These are phyloP conservation scores for Campoplex nolae DNA, from an alignment of 2,888 invertebrate species.

Conservation along the genomic window DNA sequence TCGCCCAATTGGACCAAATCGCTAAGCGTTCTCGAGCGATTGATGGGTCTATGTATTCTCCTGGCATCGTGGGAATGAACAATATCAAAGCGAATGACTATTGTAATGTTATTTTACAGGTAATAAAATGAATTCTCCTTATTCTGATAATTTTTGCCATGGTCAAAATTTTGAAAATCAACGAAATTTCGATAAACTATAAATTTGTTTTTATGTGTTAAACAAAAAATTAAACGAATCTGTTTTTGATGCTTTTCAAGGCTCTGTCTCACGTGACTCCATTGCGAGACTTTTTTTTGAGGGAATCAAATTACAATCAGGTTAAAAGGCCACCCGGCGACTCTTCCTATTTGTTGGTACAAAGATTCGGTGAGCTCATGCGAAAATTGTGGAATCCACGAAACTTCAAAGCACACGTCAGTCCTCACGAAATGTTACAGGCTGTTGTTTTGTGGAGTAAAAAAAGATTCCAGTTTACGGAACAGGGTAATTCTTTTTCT, in stretches of 20 bases:
- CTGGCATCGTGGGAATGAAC: constrained; percentile 98
- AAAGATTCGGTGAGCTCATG: constrained; percentile 97
- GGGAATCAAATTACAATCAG: constrained; percentile 96
- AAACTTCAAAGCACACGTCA: constrained; percentile 99
- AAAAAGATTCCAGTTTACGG: constrained; percentile 98
- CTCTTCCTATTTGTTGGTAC: constrained; percentile 95
- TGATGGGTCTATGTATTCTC: constrained; percentile 98
- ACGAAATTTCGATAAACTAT: not conserved
- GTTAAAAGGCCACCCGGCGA: constrained; percentile 98
- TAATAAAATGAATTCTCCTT: constrained; percentile 82
- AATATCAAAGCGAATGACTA: constrained; percentile 99
- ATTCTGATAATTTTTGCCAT: not conserved
- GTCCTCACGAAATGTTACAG: constrained; percentile 99
- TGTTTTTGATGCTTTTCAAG: constrained; percentile 84
- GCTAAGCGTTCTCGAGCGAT: constrained; percentile 97
- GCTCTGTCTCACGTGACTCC: constrained; percentile 98
- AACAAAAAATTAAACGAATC: not conserved
- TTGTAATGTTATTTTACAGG: constrained; percentile 99
- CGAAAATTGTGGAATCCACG: constrained; percentile 99
- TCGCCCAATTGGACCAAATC: constrained; percentile 91
- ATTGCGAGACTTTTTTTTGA: constrained; percentile 96
- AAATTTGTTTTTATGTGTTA: not conserved
- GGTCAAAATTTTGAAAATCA: not conserved
- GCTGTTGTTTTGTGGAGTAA: constrained; percentile 98
- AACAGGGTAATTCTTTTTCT: constrained; percentile 90